phyloP scores from a whole-genome alignment of 1,140 invertebrate species.

The Macrocentrus cingulum region DNA sequence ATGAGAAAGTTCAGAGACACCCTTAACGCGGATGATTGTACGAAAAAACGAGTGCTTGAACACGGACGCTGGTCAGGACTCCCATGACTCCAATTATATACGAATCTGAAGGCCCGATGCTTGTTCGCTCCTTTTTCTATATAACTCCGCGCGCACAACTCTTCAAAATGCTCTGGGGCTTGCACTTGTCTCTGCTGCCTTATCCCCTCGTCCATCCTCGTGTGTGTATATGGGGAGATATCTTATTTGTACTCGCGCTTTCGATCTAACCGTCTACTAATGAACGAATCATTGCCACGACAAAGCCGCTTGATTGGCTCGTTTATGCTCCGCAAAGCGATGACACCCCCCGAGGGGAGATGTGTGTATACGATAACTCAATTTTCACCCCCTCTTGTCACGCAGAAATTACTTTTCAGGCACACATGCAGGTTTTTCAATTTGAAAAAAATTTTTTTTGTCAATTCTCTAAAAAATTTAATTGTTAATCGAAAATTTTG shows the following conservation, averaged over 20 bases:
- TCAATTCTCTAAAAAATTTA: too few species aligned
- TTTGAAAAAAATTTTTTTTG: too few species aligned
- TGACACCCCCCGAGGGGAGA: not conserved
- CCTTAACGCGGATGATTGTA: constrained; percentile 40
- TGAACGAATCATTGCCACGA: constrained; percentile 48
- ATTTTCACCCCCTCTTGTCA: not conserved
- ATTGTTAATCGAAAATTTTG: too few species aligned
- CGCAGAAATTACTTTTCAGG: not conserved
- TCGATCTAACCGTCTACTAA: constrained; percentile 44
- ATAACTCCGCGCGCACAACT: not conserved
- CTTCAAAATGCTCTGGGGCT: constrained; percentile 1
- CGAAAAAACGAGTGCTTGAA: constrained; percentile 34
- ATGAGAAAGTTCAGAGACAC: constrained; percentile 41
- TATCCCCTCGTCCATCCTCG: not conserved
- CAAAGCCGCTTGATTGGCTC: constrained; percentile 54
- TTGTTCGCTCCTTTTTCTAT: constrained; percentile 13
- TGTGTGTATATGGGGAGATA: too few species aligned
- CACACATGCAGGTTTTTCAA: too few species aligned
- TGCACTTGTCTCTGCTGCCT: not conserved
- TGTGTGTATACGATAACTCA: not conserved
- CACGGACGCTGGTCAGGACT: constrained; percentile 37
- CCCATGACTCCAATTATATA: constrained; percentile 35
- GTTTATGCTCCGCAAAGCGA: constrained; percentile 35
- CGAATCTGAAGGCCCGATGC: constrained; percentile 29
- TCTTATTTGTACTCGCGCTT: constrained; percentile 25